Evolutionary conservation across 2,797 vertebrate genomes (phyloP), one percentile per base, ranked within the genome.

Genomic region (Natrix natrix): DNA sequence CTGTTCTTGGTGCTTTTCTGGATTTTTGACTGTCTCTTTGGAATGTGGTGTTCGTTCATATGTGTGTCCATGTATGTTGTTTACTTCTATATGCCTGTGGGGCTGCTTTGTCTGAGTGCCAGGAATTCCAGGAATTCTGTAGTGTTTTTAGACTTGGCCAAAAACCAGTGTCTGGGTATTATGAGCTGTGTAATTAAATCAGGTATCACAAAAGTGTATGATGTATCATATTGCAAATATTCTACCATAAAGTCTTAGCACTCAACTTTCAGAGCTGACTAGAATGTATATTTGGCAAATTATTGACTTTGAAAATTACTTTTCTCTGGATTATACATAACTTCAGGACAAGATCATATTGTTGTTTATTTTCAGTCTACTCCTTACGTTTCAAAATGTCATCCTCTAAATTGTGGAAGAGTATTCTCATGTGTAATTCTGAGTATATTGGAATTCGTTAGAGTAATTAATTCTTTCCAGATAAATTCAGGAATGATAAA

Each of bases 261-360:
- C 48, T 61, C 5, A 54, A 52, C 60, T 94, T 16, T 94, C 43
- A 17, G 92, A 11, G 88, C 59, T 57, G 63, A 20, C 8, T 91
- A 24, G 20, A 86, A 2, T 59, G 8, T 14, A 4, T 5, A 94
- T 17, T 93, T 93, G 54, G 22, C 5, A 5, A 89, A 91, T 4
- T 57, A 90, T 28, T 90, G 59, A 90, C 32, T 88, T 22, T 12
- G 24, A 32, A 87, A 94, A 88, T 43, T 83, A 52, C 87, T 91
- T 48, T 90, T 88, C 12, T 59, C 24, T 66, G 52, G 54, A 66
- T 90, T 90, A 57, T 54, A 57, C 43, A 86, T 48, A 90, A 56
- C 32, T 88, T 92, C 28, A 89, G 57, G 8, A 4, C 13, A 63
- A 90, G 37, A 0, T 66, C 87, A 93, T 66, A n/a, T n/a, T 87